These are phyloP conservation scores for Aporophyla nigra DNA, from an alignment of 2,888 invertebrate genomes.

Conservation along the genomic window DNA sequence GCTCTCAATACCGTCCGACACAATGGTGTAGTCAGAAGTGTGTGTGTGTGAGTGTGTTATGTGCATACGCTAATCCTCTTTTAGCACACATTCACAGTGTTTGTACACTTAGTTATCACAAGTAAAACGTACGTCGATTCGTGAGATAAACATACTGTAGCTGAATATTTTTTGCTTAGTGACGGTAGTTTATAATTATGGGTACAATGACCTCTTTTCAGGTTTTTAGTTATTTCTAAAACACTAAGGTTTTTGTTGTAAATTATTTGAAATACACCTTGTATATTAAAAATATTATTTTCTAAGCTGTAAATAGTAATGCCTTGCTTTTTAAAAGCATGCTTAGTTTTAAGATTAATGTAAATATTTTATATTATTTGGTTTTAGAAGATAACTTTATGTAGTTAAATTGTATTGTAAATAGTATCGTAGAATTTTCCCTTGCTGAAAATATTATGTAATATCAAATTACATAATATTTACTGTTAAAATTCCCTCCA, in stretches of 20 bases:
- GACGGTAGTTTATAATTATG: not conserved
- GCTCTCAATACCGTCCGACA: no score
- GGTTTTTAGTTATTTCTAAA: not conserved
- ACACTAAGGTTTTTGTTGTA: not conserved
- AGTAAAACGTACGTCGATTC: no score
- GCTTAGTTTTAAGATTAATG: slow-evolving; percentile 28
- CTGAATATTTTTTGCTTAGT: no score
- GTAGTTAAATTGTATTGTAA: slow-evolving; percentile 10
- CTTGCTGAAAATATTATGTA: not conserved
- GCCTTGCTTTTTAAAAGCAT: slow-evolving; percentile 48
- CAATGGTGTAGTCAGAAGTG: no score
- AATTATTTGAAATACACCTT: slow-evolving; percentile 15
- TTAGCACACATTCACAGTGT: no score
- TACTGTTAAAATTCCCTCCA: slow-evolving; percentile 34
- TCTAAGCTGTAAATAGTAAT: slow-evolving; percentile 40
- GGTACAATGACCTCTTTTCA: not conserved
- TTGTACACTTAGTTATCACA: no score
- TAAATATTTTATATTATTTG: slow-evolving; percentile 27
- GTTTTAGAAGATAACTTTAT: not conserved
- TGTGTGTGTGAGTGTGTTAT: no score
- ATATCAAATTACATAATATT: not conserved
- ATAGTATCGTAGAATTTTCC: not conserved
- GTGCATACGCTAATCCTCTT: no score
- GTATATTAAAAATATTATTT: not conserved
- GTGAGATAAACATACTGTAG: no score